These are phyloP conservation scores for Solenodon paradoxus DNA, from an alignment of 2,113 vertebrate genomes.

Conservation along the genomic window DNA sequence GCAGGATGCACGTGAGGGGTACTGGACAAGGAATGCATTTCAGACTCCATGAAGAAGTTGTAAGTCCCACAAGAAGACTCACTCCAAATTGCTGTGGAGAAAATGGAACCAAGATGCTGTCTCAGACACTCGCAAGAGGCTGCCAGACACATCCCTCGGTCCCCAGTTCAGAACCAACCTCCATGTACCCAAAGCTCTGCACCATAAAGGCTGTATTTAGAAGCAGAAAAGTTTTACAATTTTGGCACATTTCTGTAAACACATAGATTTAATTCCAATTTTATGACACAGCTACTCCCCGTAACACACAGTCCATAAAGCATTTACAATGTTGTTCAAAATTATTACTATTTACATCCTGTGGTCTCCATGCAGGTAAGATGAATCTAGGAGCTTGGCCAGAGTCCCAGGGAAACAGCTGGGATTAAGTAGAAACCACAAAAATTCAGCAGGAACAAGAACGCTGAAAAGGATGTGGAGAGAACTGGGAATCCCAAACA, in stretches of 20 bases:
- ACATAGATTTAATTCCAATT: conserved; percentile 61
- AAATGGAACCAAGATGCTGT: background rate
- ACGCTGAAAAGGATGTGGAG: background rate
- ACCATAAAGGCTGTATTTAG: conserved; percentile 39
- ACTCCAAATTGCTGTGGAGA: background rate
- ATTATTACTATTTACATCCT: conserved; percentile 61
- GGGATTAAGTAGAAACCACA: conserved; percentile 59
- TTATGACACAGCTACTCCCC: conserved; percentile 63
- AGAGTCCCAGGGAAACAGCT: conserved; percentile 49
- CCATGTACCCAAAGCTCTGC: background rate
- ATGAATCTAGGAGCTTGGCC: conserved; percentile 55
- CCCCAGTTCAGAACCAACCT: background rate
- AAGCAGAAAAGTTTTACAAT: conserved; percentile 49
- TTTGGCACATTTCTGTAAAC: conserved; percentile 67
- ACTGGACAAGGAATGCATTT: background rate
- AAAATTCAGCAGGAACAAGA: background rate
- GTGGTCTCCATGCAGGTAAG: conserved; percentile 53
- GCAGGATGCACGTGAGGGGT: background rate
- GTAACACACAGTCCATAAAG: conserved; percentile 64
- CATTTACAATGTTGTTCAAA: conserved; percentile 64
- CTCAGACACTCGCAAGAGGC: background rate
- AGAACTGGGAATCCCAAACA: background rate
- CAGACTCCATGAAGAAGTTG: background rate
- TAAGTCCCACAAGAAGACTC: background rate
- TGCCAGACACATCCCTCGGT: background rate